These are phyloP conservation scores for Smittia aterrima DNA, from an alignment of 2,888 invertebrate species.

Conservation along the genomic window DNA sequence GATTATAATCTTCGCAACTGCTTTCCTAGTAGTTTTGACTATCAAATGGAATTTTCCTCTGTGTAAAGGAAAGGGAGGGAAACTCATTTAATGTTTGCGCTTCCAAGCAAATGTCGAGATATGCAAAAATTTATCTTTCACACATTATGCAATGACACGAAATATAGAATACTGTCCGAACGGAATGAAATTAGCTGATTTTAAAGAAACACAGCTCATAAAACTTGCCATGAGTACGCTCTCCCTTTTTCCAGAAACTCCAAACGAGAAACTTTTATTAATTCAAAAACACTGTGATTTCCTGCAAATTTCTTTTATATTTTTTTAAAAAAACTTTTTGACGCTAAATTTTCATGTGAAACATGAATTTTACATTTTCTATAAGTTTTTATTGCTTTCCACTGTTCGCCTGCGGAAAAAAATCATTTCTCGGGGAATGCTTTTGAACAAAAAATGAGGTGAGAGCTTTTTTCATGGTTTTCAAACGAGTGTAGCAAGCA, in stretches of 20 bases:
- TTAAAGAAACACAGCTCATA: not conserved
- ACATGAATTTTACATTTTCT: constrained; percentile 36
- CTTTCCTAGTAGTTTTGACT: constrained; percentile 2
- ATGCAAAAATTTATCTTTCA: not conserved
- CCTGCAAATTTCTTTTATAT: no score
- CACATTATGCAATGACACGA: not conserved
- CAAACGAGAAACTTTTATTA: no score
- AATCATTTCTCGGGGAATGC: not conserved
- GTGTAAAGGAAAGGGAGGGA: not conserved
- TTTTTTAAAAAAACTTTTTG: no score
- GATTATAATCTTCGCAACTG: constrained; percentile 31
- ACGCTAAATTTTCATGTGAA: constrained; percentile 9
- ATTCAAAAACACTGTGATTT: no score
- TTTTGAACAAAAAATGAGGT: not conserved
- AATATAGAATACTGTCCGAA: not conserved
- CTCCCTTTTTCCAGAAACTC: not conserved
- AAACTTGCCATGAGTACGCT: not conserved
- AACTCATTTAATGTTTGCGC: not conserved
- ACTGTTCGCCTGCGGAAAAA: not conserved
- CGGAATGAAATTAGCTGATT: not conserved
- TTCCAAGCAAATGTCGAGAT: not conserved
- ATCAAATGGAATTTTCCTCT: not conserved
- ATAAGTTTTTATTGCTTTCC: constrained; percentile 18
- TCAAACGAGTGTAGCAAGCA: no score
- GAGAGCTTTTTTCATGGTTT: not conserved